These are phyloP conservation scores for Crenichthys baileyi DNA, from an alignment of 2,797 vertebrate species.

Conservation along the genomic window DNA sequence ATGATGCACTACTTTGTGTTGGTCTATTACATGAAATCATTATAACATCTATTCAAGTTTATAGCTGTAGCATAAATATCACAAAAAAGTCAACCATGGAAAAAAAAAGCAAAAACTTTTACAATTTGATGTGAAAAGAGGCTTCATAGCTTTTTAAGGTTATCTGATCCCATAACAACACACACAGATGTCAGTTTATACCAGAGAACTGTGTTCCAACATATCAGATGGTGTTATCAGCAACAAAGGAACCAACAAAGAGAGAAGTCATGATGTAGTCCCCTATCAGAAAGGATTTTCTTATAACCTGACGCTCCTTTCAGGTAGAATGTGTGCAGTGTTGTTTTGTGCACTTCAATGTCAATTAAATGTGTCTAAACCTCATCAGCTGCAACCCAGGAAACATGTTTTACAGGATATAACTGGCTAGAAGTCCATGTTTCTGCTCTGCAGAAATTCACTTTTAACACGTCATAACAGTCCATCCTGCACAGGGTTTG, in stretches of 20 bases:
- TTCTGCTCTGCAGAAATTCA: not conserved
- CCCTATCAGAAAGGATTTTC: not conserved
- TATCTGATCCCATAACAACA: slow-evolving; percentile 5
- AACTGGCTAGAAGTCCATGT: not conserved
- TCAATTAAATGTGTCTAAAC: not conserved
- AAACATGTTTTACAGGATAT: not conserved
- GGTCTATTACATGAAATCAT: too few species aligned
- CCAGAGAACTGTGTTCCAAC: slow-evolving; percentile 8
- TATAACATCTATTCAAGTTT: not conserved
- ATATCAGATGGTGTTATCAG: not conserved
- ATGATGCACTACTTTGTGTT: too few species aligned
- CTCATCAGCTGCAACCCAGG: not conserved
- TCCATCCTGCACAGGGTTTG: not conserved
- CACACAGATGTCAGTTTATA: slow-evolving; percentile 16
- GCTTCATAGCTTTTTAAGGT: not conserved
- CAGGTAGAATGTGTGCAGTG: not conserved
- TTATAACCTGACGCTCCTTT: slow-evolving; percentile 1
- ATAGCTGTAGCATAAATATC: slow-evolving; percentile 28
- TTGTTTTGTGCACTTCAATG: not conserved
- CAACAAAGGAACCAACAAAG: slow-evolving; percentile 2
- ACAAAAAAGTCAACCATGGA: slow-evolving; percentile 3
- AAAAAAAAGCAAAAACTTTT: slow-evolving; percentile 6
- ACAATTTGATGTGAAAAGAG: not conserved
- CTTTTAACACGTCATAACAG: slow-evolving; percentile 7
- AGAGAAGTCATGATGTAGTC: not conserved